phyloP scores from a whole-genome alignment of 2,888 invertebrate species.

The Heliconius ismenius region DNA sequence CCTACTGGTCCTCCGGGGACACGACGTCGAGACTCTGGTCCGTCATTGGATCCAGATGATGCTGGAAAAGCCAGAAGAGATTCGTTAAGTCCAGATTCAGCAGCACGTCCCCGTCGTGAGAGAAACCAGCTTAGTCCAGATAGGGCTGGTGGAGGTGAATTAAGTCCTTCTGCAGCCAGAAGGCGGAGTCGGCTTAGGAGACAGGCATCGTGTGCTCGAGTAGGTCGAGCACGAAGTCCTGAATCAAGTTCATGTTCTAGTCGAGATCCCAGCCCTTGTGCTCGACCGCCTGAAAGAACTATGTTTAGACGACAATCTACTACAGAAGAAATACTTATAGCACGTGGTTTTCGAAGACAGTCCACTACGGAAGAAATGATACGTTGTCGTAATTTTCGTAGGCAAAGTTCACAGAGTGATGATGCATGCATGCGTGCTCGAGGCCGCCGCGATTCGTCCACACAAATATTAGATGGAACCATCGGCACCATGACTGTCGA shows the following conservation, averaged over 20 bases:
- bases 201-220: constrained; percentile 89
- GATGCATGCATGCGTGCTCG: constrained; percentile 86
- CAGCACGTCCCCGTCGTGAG: constrained; percentile 89
- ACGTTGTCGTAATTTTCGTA: constrained; percentile 93
- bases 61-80: constrained; percentile 90
- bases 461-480: constrained; percentile 95
- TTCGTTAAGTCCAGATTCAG: constrained; percentile 94
- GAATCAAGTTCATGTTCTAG: constrained; percentile 90
- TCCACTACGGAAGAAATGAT: constrained; percentile 97
- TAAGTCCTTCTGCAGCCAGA: constrained; percentile 88
- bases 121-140: constrained; percentile 90
- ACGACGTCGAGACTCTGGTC: constrained; percentile 89
- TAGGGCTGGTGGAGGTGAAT: constrained; percentile 89
- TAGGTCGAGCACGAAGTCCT: constrained; percentile 83
- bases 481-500: constrained; percentile 96
- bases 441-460: constrained; percentile 91
- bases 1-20: constrained; percentile 87
- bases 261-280: constrained; percentile 92
- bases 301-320: constrained; percentile 93
- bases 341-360: constrained; percentile 93
- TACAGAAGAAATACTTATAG: constrained; percentile 94
- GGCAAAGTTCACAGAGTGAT: constrained; percentile 94
- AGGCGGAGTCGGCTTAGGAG: constrained; percentile 86
- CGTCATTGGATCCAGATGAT: constrained; percentile 92
- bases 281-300: constrained; percentile 84